These are phyloP conservation scores for Aulostomus chinensis DNA, from an alignment of 2,797 vertebrate genomes.

Conservation along the genomic window DNA sequence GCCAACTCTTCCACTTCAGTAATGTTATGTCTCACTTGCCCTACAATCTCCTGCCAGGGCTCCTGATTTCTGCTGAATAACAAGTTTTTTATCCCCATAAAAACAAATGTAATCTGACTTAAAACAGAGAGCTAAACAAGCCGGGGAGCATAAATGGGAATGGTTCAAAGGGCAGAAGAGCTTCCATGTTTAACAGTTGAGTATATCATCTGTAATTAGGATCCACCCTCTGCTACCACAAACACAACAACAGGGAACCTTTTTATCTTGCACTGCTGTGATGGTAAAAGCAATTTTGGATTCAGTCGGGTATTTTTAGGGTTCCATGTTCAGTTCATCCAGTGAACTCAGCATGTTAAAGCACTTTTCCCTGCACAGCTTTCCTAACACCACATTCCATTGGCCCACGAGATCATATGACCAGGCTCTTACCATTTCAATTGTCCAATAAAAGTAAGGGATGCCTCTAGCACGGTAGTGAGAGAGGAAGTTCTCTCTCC, in stretches of 20 bases:
- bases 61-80: constrained; percentile 12
- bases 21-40: constrained; percentile 13
- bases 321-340: constrained; percentile 38
- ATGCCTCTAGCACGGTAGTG: constrained; percentile 49
- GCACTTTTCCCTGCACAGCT: constrained; percentile 34
- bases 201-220: neutral
- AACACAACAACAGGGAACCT: constrained; percentile 1
- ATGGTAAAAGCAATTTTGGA: constrained; percentile 6
- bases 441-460: constrained; percentile 67
- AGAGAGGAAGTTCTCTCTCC: constrained; percentile 46
- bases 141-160: constrained; percentile 3
- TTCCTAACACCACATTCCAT: constrained; percentile 49
- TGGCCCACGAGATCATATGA: constrained; percentile 74
- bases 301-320: constrained; percentile 39
- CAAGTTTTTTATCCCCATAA: constrained; percentile 3
- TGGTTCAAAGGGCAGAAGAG: constrained; percentile 26
- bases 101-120: constrained; percentile 14
- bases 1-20: constrained; percentile 35
- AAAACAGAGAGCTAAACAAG: constrained; percentile 25
- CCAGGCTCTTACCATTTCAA: constrained; percentile 78
- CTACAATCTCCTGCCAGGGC: constrained; percentile 1
- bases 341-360: constrained; percentile 52
- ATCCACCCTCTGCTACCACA: neutral
- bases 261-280: neutral
- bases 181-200: neutral